Evolutionary conservation across 2,113 vertebrate species (phyloP).

Genomic region (Pluvianellus socialis): DNA sequence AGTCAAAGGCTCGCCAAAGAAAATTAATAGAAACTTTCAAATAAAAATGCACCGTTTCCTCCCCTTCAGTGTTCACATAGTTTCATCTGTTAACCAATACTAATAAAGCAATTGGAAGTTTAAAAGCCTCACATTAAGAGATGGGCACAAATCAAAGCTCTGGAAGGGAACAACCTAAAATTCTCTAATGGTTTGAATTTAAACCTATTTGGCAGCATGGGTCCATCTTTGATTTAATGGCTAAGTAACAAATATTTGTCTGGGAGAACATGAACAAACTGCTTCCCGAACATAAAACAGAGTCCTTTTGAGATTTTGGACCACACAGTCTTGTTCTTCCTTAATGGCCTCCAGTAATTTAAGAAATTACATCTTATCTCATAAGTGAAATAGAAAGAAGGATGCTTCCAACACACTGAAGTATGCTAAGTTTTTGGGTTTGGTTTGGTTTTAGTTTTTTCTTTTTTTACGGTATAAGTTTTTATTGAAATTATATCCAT

Average conservation of each 20-base stretch:
- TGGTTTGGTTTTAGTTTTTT: background rate
- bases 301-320: conserved; percentile 46
- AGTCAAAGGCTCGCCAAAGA: background rate
- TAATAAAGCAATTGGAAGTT: background rate
- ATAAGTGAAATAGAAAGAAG: background rate
- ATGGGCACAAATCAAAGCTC: conserved; percentile 17
- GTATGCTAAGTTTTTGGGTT: background rate
- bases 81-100: background rate
- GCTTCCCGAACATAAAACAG: conserved; percentile 44
- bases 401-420: background rate
- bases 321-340: conserved; percentile 42
- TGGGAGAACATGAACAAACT: conserved; percentile 45
- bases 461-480: background rate
- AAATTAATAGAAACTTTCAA: background rate
- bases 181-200: conserved; percentile 9
- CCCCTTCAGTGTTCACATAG: background rate
- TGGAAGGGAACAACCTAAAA: conserved; percentile 1
- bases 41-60: background rate
- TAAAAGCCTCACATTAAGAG: background rate
- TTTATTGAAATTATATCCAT: background rate
- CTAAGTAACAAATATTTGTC: conserved; percentile 48
- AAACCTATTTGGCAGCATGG: conserved; percentile 21
- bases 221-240: conserved; percentile 2
- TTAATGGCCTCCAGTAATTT: conserved; percentile 39
- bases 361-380: conserved; percentile 48